phyloP scores from a whole-genome alignment of 1,140 invertebrate species.

The Drosophila lowei region DNA sequence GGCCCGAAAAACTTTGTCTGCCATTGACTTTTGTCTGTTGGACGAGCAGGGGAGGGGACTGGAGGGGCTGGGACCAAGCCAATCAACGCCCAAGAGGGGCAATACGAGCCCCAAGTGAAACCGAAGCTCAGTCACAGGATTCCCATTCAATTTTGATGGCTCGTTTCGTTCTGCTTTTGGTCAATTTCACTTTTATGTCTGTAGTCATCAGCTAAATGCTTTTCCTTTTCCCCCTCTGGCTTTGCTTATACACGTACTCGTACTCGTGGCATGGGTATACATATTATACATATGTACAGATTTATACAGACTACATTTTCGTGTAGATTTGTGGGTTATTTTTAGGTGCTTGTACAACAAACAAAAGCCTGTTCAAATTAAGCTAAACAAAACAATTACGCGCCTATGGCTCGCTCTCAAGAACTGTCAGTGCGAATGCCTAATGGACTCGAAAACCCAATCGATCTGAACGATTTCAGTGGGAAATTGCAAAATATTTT shows the following conservation, averaged over 20 bases:
- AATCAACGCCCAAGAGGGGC: constrained; percentile 53
- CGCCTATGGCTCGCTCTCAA: constrained; percentile 21
- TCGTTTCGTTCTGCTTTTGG: constrained; percentile 61
- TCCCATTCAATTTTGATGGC: constrained; percentile 68
- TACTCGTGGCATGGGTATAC: not conserved
- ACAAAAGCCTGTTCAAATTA: constrained; percentile 30
- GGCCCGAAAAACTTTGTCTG: constrained; percentile 46
- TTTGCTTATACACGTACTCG: not conserved
- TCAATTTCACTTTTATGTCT: constrained; percentile 79
- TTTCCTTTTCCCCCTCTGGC: constrained; percentile 10
- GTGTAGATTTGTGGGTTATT: constrained; percentile 62
- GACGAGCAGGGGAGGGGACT: constrained; percentile 12
- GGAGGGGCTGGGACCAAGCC: not conserved
- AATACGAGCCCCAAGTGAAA: constrained; percentile 17
- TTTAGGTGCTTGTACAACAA: constrained; percentile 60
- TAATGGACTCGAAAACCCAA: constrained; percentile 35
- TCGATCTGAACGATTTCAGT: constrained; percentile 19
- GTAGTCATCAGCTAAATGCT: constrained; percentile 74
- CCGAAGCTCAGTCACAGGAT: constrained; percentile 27
- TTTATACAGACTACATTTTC: constrained; percentile 64
- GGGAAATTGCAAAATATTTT: not conserved
- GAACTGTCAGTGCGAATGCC: constrained; percentile 23
- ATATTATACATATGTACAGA: constrained; percentile 33
- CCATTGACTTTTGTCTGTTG: constrained; percentile 57
- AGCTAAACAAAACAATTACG: constrained; percentile 61